Evolutionary conservation across 2,888 invertebrate species (phyloP), one percentile per base, ranked within the genome.

Genomic region (Yponomeuta plumbellus): DNA sequence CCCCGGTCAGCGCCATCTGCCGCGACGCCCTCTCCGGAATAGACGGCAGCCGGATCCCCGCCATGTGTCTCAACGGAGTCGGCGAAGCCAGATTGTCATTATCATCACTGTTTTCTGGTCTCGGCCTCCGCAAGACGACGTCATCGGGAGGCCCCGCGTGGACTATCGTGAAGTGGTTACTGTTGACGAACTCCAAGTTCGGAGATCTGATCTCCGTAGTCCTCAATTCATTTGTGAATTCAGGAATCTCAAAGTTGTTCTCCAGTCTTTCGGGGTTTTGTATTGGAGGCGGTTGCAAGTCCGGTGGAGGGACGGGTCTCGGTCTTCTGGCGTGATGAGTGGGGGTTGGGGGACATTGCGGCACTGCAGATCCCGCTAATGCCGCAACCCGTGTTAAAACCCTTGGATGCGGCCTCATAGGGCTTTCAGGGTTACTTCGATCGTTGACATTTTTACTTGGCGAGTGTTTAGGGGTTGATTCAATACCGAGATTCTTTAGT

Each of bases 341-440:
- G 0, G 97, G 97, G 0, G 97, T 97, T 0, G 97, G 97, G 3
- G 97, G 97, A 77, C 97, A 97, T 70, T 96, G 94, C 0, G 95
- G 93, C 59, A 89, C 85, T 0, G 92, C 89, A 64, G 85, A 77
- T 0, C 94, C 92, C n/a, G 92, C 90, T 63, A 92, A 82, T 52
- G 91, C 91, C 0, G 92, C 92, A 44, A 94, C 93, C 64, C 94
- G 86, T 6, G 93, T 92, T 23, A 94, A 74, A 1, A 93, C 92
- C 69, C 94, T 88, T 2, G 94, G 94, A 72, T 95, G 94, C 22
- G 94, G 94, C 67, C 94, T 81, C 59, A 88, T 73, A 0, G 90
- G 90, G 75, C 91, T 91, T 10, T 90, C 91, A 0, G 75, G 74
- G 17, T 71, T 76, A 66, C 52, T 65, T 17, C 44, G 44, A n/a